phyloP scores from a whole-genome alignment of 2,113 vertebrate genomes.

The Tachuris rubrigastra region DNA sequence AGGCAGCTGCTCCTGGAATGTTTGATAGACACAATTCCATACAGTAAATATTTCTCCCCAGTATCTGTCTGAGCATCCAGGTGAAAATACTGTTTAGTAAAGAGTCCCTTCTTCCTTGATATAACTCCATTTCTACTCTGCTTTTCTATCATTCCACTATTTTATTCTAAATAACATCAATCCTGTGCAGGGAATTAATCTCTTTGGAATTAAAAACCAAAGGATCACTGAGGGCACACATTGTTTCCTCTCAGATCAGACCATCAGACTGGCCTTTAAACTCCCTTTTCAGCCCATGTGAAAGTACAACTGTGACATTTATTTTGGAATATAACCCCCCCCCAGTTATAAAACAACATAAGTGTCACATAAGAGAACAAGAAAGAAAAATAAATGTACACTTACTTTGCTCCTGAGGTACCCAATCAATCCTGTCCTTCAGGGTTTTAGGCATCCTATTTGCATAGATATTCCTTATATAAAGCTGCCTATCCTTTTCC shows the following conservation, averaged over 20 bases:
- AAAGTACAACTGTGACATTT: neutral
- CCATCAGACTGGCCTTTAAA: neutral
- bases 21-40: neutral
- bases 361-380: neutral
- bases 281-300: neutral
- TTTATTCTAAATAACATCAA: neutral
- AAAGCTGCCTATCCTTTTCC: slow-evolving; percentile 75
- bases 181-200: neutral
- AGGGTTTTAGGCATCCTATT: slow-evolving; percentile 64
- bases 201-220: neutral
- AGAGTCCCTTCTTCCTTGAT: neutral
- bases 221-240: neutral
- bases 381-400: neutral
- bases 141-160: neutral
- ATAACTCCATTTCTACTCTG: neutral
- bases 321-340: neutral
- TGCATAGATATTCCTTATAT: slow-evolving; percentile 77
- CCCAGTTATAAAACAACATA: neutral
- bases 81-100: neutral
- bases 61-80: neutral
- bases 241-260: neutral
- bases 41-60: neutral
- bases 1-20: neutral
- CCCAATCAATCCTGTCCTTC: slow-evolving; percentile 34
- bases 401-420: slow-evolving; percentile 37